These are phyloP conservation scores for Pyrgilauda ruficollis DNA, from an alignment of 2,113 vertebrate genomes.

Conservation along the genomic window DNA sequence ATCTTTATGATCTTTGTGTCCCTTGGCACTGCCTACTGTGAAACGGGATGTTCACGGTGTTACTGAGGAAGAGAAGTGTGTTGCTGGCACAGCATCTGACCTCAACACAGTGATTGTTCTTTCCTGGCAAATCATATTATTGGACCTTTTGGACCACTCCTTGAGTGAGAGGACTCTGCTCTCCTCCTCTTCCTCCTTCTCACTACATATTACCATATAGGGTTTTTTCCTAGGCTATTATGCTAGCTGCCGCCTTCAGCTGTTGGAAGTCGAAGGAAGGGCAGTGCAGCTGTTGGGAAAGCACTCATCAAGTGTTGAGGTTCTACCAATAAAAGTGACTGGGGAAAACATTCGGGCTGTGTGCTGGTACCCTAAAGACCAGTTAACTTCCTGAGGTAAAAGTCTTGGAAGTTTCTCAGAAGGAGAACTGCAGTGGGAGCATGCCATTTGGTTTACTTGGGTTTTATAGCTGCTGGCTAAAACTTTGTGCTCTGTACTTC, in stretches of 20 bases:
- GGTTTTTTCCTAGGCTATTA: not conserved
- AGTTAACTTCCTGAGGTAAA: not conserved
- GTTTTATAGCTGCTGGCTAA: slow-evolving; percentile 15
- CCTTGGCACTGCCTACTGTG: no score
- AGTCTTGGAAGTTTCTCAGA: not conserved
- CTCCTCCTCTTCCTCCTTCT: not conserved
- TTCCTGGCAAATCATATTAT: not conserved
- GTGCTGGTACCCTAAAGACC: not conserved
- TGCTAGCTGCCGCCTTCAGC: not conserved
- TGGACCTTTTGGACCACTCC: not conserved
- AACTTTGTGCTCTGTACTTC: not conserved
- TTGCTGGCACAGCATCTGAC: not conserved
- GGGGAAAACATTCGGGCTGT: not conserved
- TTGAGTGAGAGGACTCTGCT: not conserved
- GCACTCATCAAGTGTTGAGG: not conserved
- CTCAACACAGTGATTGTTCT: not conserved
- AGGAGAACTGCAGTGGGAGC: not conserved
- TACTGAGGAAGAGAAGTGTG: not conserved
- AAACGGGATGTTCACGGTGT: not conserved
- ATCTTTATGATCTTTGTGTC: not conserved
- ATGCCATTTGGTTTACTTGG: not conserved
- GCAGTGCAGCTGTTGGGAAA: not conserved
- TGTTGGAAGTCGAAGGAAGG: not conserved
- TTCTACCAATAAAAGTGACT: not conserved
- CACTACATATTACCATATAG: not conserved